Percentiles rank a stretch among this genome's conserved stretches.
Conservation (phyloP, 2,888 invertebrate species). For the Siphlonurus alternatus region DNA sequence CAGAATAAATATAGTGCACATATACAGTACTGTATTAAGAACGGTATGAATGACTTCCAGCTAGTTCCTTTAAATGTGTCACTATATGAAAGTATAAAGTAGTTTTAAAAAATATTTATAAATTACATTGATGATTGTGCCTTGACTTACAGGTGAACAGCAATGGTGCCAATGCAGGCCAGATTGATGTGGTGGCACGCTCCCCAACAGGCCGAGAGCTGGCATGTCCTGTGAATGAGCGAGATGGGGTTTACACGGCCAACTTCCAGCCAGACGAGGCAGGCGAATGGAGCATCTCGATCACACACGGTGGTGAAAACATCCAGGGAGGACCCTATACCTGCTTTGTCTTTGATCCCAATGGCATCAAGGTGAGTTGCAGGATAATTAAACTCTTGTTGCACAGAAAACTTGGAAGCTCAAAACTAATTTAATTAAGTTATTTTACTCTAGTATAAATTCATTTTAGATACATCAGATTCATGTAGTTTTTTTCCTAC, state of each 20-base stretch:
- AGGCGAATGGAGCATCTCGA: conserved; percentile 93
- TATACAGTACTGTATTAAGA: too few relatives aligned
- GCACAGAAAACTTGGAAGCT: too few relatives aligned
- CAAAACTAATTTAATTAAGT: too few relatives aligned
- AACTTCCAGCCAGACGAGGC: conserved; percentile 96
- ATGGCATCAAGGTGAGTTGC: conserved; percentile 72
- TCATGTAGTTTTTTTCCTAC: too few relatives aligned
- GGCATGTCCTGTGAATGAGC: conserved; percentile 65
- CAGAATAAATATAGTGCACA: too few relatives aligned
- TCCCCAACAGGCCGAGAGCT: conserved; percentile 75
- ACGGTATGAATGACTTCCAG: too few relatives aligned
- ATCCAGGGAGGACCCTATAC: conserved; percentile 94
- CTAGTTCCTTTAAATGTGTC: too few relatives aligned
- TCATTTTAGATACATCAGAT: too few relatives aligned
- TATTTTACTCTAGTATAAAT: too few relatives aligned
- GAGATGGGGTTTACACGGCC: conserved; percentile 83
- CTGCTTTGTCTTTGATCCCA: conserved; percentile 88
- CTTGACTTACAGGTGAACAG: conserved; percentile 40
- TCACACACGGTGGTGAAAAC: conserved; percentile 88
- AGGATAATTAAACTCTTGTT: conserved; percentile 10
- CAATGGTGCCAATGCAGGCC: conserved; percentile 41
- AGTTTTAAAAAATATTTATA: too few relatives aligned
- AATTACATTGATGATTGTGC: too few relatives aligned
- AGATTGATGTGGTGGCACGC: conserved; percentile 82
- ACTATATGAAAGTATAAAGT: too few relatives aligned